Conservation (phyloP, 2,113 vertebrate genomes). For the Passerina amoena region DNA sequence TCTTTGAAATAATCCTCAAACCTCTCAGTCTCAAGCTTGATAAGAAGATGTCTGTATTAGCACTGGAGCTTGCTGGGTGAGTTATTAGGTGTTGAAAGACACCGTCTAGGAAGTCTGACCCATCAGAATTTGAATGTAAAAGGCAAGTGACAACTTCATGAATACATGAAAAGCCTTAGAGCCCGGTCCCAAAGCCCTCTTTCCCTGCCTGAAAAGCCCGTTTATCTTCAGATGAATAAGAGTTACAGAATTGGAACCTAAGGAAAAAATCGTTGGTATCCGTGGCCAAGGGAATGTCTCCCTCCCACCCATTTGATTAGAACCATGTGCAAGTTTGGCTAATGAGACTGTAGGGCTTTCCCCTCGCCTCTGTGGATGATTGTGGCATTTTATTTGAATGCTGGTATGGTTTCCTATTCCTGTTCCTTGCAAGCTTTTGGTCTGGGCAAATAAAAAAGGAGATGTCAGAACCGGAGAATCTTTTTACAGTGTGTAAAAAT, state of each 20-base stretch:
- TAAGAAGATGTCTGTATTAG: constrained; percentile 63
- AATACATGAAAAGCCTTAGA: constrained; percentile 53
- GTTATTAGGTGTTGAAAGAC: constrained; percentile 79
- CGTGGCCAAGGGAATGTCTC: constrained; percentile 55
- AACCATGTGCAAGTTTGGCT: constrained; percentile 61
- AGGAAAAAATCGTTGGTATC: constrained; percentile 53
- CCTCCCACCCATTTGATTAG: constrained; percentile 57
- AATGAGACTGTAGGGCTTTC: constrained; percentile 51
- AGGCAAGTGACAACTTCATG: constrained; percentile 56
- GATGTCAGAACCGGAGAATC: constrained; percentile 5
- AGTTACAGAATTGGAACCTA: constrained; percentile 59
- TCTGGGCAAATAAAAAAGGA: constrained; percentile 25
- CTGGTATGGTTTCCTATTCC: background rate
- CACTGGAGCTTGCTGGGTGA: constrained; percentile 56
- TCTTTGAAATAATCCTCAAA: constrained; percentile 70
- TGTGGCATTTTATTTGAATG: constrained; percentile 52
- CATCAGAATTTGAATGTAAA: constrained; percentile 58
- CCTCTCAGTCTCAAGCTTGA: constrained; percentile 50
- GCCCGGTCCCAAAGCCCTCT: constrained; percentile 3
- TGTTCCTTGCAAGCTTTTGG: background rate
- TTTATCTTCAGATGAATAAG: constrained; percentile 46
- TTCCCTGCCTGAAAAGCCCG: constrained; percentile 33
- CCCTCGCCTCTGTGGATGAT: background rate
- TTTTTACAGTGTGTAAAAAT: background rate
- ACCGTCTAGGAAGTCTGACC: constrained; percentile 64